phyloP scores from a whole-genome alignment of 2,888 invertebrate genomes.

The Adineta ricciae region DNA sequence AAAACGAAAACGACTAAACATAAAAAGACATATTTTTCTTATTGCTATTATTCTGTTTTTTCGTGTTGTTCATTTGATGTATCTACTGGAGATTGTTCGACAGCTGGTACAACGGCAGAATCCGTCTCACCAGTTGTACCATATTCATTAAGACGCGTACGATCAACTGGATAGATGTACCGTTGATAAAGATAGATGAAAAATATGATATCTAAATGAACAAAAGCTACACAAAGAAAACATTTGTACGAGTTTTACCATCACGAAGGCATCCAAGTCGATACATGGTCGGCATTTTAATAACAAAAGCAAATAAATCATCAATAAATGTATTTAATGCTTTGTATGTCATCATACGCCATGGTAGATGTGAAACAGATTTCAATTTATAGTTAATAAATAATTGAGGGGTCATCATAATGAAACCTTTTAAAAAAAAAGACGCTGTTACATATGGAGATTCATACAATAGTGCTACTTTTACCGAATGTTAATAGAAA shows the following conservation, averaged over 20 bases:
- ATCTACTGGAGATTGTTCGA: background rate
- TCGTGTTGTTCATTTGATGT: background rate
- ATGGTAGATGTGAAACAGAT: conserved; percentile 95
- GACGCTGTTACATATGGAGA: background rate
- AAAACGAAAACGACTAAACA: background rate
- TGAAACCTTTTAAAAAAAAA: conserved; percentile 64
- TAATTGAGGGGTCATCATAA: conserved; percentile 99
- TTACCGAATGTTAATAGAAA: conserved; percentile 78
- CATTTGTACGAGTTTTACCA: conserved; percentile 53
- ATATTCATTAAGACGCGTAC: conserved; percentile 86
- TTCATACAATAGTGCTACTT: conserved; percentile 32
- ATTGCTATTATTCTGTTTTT: background rate
- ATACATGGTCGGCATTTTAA: conserved; percentile 99
- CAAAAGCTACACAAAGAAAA: conserved; percentile 33
- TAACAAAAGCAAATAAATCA: conserved; percentile 98
- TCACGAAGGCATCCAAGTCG: conserved; percentile 93
- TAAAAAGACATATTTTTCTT: background rate
- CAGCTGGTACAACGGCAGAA: background rate
- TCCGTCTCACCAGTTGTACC: conserved; percentile 58
- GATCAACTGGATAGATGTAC: conserved; percentile 95
- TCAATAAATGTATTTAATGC: conserved; percentile 98
- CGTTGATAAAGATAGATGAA: conserved; percentile 95
- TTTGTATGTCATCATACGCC: conserved; percentile 99
- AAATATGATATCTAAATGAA: conserved; percentile 79
- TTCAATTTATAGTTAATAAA: conserved; percentile 99